These are phyloP conservation scores for Gymnobelideus leadbeateri DNA, from an alignment of 2,113 vertebrate species.

Conservation along the genomic window DNA sequence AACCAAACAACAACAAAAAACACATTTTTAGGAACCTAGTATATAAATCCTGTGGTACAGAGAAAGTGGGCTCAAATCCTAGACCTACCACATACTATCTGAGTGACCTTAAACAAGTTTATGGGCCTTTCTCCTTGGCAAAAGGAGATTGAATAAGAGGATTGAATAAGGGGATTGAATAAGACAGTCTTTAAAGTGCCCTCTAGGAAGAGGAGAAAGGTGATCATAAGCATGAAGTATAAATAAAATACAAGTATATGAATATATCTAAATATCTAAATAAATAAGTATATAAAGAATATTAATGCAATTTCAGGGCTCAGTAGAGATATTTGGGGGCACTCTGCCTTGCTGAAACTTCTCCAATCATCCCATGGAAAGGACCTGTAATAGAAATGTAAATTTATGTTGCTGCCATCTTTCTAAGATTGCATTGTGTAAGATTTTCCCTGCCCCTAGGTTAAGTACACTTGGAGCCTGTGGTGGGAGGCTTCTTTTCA, in stretches of 20 bases:
- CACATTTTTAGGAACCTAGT: not conserved
- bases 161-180: too few species aligned
- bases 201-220: too few species aligned
- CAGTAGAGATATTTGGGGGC: slow-evolving; percentile 4
- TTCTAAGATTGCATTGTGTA: too few species aligned
- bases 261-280: too few species aligned
- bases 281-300: too few species aligned
- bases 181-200: not conserved
- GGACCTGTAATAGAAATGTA: too few species aligned
- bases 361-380: not conserved
- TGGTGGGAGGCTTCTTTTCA: too few species aligned
- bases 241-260: too few species aligned
- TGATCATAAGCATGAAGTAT: slow-evolving; percentile 11
- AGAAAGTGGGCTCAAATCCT: not conserved
- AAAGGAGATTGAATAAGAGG: not conserved
- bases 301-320: slow-evolving; percentile 42
- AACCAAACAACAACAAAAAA: too few species aligned
- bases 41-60: not conserved
- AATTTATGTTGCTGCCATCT: too few species aligned
- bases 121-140: not conserved
- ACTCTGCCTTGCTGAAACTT: not conserved
- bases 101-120: not conserved
- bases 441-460: too few species aligned
- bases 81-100: not conserved
- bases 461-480: too few species aligned